Conservation (phyloP, 2,888 invertebrate species). For the Aquatica leii region DNA sequence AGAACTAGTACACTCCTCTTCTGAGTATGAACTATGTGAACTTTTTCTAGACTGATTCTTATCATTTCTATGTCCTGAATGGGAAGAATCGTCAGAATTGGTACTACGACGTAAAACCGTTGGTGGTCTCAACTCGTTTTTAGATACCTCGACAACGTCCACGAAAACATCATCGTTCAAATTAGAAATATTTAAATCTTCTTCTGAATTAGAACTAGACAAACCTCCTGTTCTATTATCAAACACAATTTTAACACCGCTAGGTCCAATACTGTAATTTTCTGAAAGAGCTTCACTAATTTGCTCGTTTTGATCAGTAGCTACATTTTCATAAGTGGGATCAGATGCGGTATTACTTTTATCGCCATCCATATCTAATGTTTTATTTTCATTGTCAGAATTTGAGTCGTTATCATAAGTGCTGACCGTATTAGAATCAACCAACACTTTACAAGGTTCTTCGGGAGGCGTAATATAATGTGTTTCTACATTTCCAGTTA, state of each 20-base stretch:
- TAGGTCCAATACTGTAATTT: constrained; percentile 57
- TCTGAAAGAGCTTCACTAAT: constrained; percentile 57
- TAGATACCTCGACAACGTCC: constrained; percentile 52
- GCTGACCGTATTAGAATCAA: constrained; percentile 73
- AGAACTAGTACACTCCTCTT: constrained; percentile 76
- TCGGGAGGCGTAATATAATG: constrained; percentile 82
- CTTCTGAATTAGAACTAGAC: constrained; percentile 59
- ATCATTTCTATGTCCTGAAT: constrained; percentile 52
- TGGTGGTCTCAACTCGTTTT: constrained; percentile 57
- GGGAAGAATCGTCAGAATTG: constrained; percentile 58
- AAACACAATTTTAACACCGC: constrained; percentile 58
- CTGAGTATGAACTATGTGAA: constrained; percentile 75
- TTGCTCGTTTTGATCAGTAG: constrained; percentile 47
- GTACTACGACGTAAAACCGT: constrained; percentile 57
- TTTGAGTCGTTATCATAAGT: constrained; percentile 67
- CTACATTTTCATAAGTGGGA: constrained; percentile 59
- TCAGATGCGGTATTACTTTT: constrained; percentile 58
- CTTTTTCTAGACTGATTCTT: constrained; percentile 55
- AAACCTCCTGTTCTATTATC: constrained; percentile 53
- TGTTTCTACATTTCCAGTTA: constrained; percentile 80
- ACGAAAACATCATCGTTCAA: constrained; percentile 61
- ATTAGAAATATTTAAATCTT: constrained; percentile 61
- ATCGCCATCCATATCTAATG: constrained; percentile 70
- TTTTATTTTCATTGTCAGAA: constrained; percentile 74
- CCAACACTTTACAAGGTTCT: constrained; percentile 78